Base-by-base conservation (phyloP, 2,888 invertebrate genomes). In the Cryptus armator region DNA sequence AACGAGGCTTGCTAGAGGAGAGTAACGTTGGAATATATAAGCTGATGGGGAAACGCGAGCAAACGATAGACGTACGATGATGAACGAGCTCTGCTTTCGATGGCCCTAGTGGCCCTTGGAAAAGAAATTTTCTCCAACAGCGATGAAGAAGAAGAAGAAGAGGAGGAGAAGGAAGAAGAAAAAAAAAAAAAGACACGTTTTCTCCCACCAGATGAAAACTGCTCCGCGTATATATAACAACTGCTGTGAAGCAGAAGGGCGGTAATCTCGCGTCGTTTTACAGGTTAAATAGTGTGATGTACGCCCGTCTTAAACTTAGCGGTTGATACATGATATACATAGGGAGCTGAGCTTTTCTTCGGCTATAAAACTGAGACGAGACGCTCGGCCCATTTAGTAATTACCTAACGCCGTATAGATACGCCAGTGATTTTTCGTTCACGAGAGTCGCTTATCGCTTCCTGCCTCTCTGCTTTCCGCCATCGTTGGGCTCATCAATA, bases 401-500 rank as follows among this genome's bases (percentile, higher is more conserved):
- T 86, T 86, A 86, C 85, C 85, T 62, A 44, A 51, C 74, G 62
- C 62, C 37, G 43, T 24, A 44, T 24, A 48, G 48, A 70, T 19
- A 56, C 56, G 78, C 75, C 85, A 83, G 87, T 87, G 87, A 86
- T 56, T 56, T 56, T 56, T 81, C 82, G 82, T 85, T 86, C 77
- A 78, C 59, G 80, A 84, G 70, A 78, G 78, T 86, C 86, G 80
- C 70, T 79, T 80, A 86, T 84, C 82, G 81, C 77, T 79, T 71
- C 78, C 68, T 72, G 79, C 48, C 80, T 84, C 62, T 56, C 62
- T 56, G 19, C 56, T 56, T 19, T 56, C 32, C 80, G n/a, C 64
- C 48, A 64, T 44, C 62, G 70, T n/a, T 85, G 86, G 83, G 86
- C 90, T 90, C 92, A 92, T 93, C 92, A 91, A 92, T 93, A 92